Conservation (phyloP, 2,888 invertebrate species). For the Elysia crispata region DNA sequence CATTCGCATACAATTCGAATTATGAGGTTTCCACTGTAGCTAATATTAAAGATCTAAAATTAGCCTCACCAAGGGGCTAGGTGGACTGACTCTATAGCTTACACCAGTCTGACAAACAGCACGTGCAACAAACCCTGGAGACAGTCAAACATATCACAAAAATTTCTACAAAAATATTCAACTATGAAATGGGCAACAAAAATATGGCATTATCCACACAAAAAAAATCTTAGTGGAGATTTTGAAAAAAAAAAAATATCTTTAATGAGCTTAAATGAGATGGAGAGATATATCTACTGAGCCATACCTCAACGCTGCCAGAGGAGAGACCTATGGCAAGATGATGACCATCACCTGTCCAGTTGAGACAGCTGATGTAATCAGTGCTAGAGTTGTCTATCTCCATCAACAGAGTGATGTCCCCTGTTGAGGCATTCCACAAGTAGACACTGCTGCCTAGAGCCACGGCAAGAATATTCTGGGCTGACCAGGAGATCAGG, state of each 20-base stretch:
- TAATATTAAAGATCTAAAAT: too few relatives aligned
- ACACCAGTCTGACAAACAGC: too few relatives aligned
- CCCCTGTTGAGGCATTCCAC: constrained; percentile 91
- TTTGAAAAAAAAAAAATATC: background rate
- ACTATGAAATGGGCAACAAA: too few relatives aligned
- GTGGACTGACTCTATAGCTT: too few relatives aligned
- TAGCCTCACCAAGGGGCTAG: too few relatives aligned
- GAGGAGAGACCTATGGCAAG: constrained; percentile 92
- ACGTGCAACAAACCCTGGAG: too few relatives aligned
- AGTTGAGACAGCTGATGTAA: constrained; percentile 84
- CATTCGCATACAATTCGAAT: too few relatives aligned
- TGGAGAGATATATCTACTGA: too few relatives aligned
- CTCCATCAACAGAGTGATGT: constrained; percentile 85
- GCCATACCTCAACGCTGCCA: constrained; percentile 88
- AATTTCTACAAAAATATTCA: too few relatives aligned
- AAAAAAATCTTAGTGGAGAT: too few relatives aligned
- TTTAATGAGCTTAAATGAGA: background rate
- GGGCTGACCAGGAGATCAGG: constrained; percentile 95
- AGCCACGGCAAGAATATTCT: constrained; percentile 95
- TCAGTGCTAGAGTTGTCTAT: constrained; percentile 80
- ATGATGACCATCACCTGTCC: constrained; percentile 85
- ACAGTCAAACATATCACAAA: too few relatives aligned
- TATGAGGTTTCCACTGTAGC: too few relatives aligned
- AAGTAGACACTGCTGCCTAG: constrained; percentile 90
- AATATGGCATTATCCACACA: background rate